Base-by-base conservation (phyloP, 2,888 invertebrate species). In the Dione vanillae region DNA sequence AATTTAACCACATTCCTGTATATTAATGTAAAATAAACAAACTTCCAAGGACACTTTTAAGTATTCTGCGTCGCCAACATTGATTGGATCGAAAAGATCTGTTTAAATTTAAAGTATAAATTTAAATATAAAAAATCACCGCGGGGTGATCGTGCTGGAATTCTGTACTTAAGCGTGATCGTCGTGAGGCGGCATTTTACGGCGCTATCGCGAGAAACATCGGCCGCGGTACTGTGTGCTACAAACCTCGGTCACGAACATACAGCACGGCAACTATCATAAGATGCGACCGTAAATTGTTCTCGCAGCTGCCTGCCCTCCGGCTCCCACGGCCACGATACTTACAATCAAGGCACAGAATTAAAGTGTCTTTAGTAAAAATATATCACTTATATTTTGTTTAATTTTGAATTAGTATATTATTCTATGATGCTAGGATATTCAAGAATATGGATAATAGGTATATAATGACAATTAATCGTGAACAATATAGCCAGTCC, bases 161-260 rank as follows among this genome's bases (percentile, higher is more conserved):
- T 89, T 83, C 78, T 80, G 82, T 79, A 83, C 78, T 83, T 78
- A 80, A 79, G 80, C 85, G 86, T 86, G 87, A 80, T 78, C 80
- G 86, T 92, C 91, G 92, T 92, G 91, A 90, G 87, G 85, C 86
- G 88, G 90, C 90, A 89, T 91, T 91, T 91, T 88, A 89, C 88
- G 90, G 88, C 85, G 84, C 79, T 92, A 92, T 92, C 92, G 86
- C 80, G 76, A 80, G 83, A 86, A 88, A 85, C 91, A 92, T 91
- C 92, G 83, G 77, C 41, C 80, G 79, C 72, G 77, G 43, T 41
- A 52, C 64, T 27, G 79, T 85, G 89, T 83, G 87, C 90, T 83
- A 87, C 86, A 86, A 89, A 88, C 85, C 85, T 81, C 85, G 86
- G 90, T 92, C 91, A 92, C 92, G 92, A 91, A 84, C 90, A 90